A percentile compares a stretch with the other conserved stretches of the same genome.
phyloP scores from a whole-genome alignment of 2,797 vertebrate species.

The Gallinago solitaria region DNA sequence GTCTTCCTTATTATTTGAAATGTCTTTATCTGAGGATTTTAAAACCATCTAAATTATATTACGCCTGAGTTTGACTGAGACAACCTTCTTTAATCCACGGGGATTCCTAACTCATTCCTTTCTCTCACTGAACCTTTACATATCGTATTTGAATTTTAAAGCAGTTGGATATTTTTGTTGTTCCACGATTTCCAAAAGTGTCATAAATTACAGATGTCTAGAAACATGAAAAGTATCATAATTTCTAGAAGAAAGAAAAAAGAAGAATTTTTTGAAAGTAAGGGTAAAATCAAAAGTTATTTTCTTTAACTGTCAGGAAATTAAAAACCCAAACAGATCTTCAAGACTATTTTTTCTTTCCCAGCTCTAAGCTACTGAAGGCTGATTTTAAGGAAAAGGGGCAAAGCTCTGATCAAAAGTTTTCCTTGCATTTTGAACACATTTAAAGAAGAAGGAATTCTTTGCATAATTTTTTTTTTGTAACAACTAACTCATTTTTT shows the following conservation, averaged over 20 bases:
- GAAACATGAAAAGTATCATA: not conserved
- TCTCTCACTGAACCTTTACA: not conserved
- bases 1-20: not conserved
- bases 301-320: not conserved
- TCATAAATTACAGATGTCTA: not conserved
- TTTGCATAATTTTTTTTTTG: not conserved
- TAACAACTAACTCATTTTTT: not conserved
- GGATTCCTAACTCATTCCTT: not conserved
- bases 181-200: not conserved
- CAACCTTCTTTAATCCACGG: not conserved
- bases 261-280: not conserved
- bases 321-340: not conserved
- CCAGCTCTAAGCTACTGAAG: not conserved
- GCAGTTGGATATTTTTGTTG: not conserved
- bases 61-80: not conserved
- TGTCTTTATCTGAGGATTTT: not conserved
- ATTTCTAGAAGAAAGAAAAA: not conserved
- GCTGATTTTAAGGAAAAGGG: not conserved
- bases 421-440: not conserved
- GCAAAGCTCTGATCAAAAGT: not conserved
- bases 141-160: not conserved
- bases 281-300: not conserved
- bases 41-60: not conserved
- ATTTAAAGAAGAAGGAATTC: not conserved
- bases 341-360: not conserved